phyloP scores from a whole-genome alignment of 2,888 invertebrate genomes.

The Hesperia comma region DNA sequence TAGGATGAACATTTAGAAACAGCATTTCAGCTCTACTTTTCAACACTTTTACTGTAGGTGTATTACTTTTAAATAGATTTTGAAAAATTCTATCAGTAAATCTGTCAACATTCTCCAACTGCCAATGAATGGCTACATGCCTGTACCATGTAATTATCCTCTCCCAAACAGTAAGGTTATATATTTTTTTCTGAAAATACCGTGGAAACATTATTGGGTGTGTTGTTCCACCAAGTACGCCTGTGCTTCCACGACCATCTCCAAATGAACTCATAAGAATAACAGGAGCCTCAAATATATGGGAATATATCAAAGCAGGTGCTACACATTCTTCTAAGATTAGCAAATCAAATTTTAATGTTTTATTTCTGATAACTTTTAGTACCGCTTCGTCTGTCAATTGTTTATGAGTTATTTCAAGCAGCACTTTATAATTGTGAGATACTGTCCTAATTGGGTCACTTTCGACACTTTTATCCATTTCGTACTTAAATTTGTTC shows the following conservation, averaged over 20 bases:
- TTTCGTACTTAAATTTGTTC: constrained; percentile 42
- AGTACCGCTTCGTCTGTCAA: not conserved
- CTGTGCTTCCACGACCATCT: constrained; percentile 33
- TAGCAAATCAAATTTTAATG: constrained; percentile 50
- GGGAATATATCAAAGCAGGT: constrained; percentile 45
- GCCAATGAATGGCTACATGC: not conserved
- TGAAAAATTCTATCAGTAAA: constrained; percentile 28
- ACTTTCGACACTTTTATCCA: not conserved
- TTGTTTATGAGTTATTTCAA: not conserved
- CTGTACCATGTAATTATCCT: not conserved
- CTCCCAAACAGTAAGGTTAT: constrained; percentile 18
- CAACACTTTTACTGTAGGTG: constrained; percentile 46
- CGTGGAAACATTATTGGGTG: constrained; percentile 48
- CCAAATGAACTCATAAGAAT: constrained; percentile 56
- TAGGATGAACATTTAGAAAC: constrained; percentile 64
- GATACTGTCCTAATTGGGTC: not conserved
- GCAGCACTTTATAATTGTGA: not conserved
- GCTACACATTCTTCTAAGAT: constrained; percentile 49
- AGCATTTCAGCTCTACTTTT: constrained; percentile 57
- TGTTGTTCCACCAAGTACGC: constrained; percentile 44
- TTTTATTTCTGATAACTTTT: constrained; percentile 40
- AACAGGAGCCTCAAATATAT: constrained; percentile 52
- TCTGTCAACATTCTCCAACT: not conserved
- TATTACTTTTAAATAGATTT: constrained; percentile 36
- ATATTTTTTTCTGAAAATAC: not conserved